Conservation (phyloP, 2,888 invertebrate species). For the Tetranychus piercei region DNA sequence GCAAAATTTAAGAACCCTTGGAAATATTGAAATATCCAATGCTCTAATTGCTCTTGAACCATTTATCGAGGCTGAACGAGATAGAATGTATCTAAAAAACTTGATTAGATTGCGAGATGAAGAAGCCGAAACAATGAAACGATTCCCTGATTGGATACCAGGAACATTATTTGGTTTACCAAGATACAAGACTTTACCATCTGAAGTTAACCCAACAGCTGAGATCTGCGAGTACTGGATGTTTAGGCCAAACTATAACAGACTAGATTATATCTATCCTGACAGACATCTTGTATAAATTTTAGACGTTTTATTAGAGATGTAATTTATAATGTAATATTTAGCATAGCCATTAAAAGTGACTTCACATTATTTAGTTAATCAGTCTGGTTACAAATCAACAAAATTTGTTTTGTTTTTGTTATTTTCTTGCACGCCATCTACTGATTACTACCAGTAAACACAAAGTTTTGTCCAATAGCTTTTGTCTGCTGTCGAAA, state of each 20-base stretch:
- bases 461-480: no score
- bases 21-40: slow-evolving; percentile 51
- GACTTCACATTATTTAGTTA: no score
- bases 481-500: no score
- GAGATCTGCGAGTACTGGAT: slow-evolving; percentile 46
- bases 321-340: no score
- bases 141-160: slow-evolving; percentile 74
- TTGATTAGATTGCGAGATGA: slow-evolving; percentile 58
- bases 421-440: no score
- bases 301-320: not conserved
- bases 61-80: slow-evolving; percentile 59
- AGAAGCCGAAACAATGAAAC: slow-evolving; percentile 66
- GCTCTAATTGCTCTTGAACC: slow-evolving; percentile 56
- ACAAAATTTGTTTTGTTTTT: no score
- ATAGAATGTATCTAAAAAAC: slow-evolving; percentile 62
- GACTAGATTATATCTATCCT: not conserved
- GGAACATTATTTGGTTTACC: slow-evolving; percentile 73
- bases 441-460: no score
- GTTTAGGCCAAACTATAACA: not conserved
- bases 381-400: no score
- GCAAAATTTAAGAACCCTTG: not conserved
- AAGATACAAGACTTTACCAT: slow-evolving; percentile 49
- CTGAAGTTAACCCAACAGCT: slow-evolving; percentile 46
- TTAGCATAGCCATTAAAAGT: no score
- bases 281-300: not conserved